Conservation (phyloP, 2,888 invertebrate species). For the Amphipyra tragopoginis region DNA sequence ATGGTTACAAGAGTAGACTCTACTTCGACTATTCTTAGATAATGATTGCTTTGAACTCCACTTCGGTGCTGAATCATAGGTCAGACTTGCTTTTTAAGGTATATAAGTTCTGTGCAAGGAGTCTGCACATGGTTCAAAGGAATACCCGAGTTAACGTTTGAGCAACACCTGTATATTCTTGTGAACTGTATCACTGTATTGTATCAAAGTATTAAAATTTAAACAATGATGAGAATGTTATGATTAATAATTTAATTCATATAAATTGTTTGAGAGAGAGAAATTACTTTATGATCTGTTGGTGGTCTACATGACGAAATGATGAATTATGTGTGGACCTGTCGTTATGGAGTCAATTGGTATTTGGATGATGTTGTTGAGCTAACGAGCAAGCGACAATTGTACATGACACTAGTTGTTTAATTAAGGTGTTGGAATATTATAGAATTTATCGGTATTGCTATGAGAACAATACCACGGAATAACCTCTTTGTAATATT, state of each 20-base stretch:
- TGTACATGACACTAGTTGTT: constrained; percentile 20
- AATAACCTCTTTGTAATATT: no score
- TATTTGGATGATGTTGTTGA: constrained; percentile 8
- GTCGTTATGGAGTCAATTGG: constrained; percentile 15
- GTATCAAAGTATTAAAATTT: constrained; percentile 56
- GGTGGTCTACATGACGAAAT: constrained; percentile 18
- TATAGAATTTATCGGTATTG: constrained; percentile 10
- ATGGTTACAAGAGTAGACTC: no score
- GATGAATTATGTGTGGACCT: constrained; percentile 22
- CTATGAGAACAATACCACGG: constrained; percentile 14
- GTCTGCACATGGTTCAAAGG: neutral
- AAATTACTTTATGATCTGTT: constrained; percentile 46
- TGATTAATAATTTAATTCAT: constrained; percentile 60
- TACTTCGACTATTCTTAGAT: no score
- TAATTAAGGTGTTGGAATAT: constrained; percentile 12
- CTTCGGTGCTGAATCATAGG: no score
- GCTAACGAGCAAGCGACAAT: constrained; percentile 18
- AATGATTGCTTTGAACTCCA: no score
- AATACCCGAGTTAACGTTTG: neutral
- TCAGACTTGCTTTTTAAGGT: no score
- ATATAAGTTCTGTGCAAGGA: no score
- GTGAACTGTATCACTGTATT: constrained; percentile 51
- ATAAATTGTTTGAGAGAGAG: constrained; percentile 57
- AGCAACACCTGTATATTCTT: constrained; percentile 32
- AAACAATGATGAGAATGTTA: constrained; percentile 70